Conservation (phyloP, 2,113 vertebrate species). For the Pongo pygmaeus region DNA sequence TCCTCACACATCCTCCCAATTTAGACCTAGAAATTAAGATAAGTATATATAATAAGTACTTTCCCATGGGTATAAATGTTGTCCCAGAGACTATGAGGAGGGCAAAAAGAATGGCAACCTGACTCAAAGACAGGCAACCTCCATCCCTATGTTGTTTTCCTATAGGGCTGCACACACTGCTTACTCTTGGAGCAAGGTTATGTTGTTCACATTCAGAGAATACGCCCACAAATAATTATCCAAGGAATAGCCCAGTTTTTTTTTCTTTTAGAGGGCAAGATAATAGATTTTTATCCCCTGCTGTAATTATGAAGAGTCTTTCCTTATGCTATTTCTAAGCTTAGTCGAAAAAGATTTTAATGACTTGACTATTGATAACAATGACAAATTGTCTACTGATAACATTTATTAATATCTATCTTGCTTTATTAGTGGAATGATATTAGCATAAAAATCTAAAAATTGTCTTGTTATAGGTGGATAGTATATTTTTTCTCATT, state of each 20-base stretch:
- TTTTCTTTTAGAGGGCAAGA: background rate
- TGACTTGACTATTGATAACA: background rate
- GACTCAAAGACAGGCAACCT: background rate
- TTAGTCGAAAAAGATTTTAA: background rate
- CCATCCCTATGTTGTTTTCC: background rate
- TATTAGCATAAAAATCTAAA: background rate
- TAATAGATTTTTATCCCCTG: background rate
- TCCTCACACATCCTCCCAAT: background rate
- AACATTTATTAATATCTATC: background rate
- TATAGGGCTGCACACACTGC: rapidly evolving
- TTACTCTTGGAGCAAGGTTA: background rate
- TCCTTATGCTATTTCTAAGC: background rate
- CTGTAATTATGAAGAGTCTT: background rate
- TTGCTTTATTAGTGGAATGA: background rate
- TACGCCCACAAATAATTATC: background rate
- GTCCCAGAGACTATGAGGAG: background rate
- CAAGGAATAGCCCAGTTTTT: background rate
- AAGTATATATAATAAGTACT: background rate
- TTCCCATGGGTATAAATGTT: background rate
- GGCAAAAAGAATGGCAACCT: background rate
- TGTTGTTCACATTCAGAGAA: background rate
- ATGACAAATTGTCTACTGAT: background rate
- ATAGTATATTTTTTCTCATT: background rate
- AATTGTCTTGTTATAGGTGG: background rate
- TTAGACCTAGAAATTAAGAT: background rate